Evolutionary conservation across 2,113 vertebrate genomes (phyloP).

Genomic region (Phyllostomus discolor): DNA sequence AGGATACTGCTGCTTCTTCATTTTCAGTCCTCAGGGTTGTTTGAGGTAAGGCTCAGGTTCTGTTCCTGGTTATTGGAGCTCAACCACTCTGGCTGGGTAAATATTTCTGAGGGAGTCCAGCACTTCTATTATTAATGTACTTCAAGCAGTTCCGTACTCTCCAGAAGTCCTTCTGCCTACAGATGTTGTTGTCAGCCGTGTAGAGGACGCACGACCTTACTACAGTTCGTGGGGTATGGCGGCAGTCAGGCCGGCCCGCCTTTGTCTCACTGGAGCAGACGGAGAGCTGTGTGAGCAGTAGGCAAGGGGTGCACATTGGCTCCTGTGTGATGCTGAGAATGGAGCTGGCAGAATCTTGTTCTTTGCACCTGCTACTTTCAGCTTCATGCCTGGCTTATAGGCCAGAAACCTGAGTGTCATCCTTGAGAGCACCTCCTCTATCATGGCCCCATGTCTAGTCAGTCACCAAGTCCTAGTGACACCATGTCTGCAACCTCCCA

Average conservation of each 20-base stretch:
- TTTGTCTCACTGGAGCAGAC: not conserved
- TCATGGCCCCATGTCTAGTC: not conserved
- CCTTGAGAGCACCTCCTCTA: not conserved
- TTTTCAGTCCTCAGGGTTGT: not conserved
- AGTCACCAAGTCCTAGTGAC: not conserved
- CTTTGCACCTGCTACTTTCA: not conserved
- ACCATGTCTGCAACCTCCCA: not conserved
- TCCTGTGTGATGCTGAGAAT: not conserved
- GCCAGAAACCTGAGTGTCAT: not conserved
- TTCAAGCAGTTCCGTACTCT: not conserved
- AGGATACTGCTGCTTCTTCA: not conserved
- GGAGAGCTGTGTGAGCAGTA: not conserved
- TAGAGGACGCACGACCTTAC: not conserved
- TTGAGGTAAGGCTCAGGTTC: not conserved
- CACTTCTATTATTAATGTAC: constrained; percentile 54
- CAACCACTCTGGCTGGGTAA: not conserved
- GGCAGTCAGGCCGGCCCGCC: not conserved
- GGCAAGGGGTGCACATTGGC: fast-evolving
- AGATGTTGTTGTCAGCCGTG: not conserved
- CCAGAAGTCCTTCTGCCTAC: not conserved
- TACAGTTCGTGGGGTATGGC: fast-evolving
- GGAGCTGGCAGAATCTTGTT: not conserved
- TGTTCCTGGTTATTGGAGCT: not conserved
- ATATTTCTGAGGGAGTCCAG: not conserved
- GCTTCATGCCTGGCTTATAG: not conserved